phyloP scores from a whole-genome alignment of 2,888 invertebrate genomes.

The Polyommatus icarus region DNA sequence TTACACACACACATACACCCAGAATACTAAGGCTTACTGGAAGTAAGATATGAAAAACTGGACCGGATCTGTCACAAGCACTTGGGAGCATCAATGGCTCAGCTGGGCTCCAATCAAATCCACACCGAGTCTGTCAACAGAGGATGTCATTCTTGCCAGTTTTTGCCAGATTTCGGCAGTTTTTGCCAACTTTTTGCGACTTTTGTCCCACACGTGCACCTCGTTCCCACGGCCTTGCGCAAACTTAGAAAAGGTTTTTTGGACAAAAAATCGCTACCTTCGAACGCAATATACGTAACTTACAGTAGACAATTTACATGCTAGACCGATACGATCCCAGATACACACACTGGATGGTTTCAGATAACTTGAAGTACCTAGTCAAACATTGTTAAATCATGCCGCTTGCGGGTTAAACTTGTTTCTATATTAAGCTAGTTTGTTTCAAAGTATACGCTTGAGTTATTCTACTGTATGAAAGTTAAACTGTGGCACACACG shows the following conservation, averaged over 20 bases:
- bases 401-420: not conserved
- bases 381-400: not conserved
- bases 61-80: not conserved
- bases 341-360: not conserved
- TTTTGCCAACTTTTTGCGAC: conserved; percentile 3
- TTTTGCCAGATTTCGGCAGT: conserved; percentile 30
- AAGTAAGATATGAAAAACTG: not conserved
- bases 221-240: conserved; percentile 67
- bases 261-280: conserved; percentile 60
- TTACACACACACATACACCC: too few species aligned
- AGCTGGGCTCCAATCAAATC: conserved; percentile 51
- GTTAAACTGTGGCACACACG: conserved; percentile 48
- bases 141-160: conserved; percentile 34
- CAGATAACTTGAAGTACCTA: not conserved
- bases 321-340: not conserved
- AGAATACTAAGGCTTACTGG: too few species aligned
- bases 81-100: conserved; percentile 32
- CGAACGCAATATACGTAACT: not conserved
- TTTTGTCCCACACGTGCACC: conserved; percentile 36
- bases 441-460: not conserved
- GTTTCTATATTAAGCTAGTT: not conserved
- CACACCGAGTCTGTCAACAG: conserved; percentile 48
- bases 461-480: not conserved
- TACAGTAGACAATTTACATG: not conserved
- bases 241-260: conserved; percentile 59